A percentile compares a stretch with the other conserved stretches of the same genome.
These are phyloP conservation scores for Pseudomyrmex gracilis DNA, from an alignment of 1,140 invertebrate species.

Conservation along the genomic window DNA sequence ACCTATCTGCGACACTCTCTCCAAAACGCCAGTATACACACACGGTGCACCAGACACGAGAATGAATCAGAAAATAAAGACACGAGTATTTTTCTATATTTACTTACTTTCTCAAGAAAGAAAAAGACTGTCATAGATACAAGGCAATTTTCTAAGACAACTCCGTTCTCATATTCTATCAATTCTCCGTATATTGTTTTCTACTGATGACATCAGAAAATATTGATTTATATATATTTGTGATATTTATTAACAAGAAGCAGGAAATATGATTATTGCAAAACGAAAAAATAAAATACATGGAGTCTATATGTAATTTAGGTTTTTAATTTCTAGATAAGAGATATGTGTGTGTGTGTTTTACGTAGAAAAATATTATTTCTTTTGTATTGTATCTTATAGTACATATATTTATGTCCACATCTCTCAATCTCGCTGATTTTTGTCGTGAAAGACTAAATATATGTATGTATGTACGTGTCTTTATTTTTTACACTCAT, in stretches of 20 bases:
- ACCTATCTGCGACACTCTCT: constrained; percentile 11
- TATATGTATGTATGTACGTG: constrained; percentile 6
- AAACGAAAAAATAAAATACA: neutral
- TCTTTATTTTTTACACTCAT: constrained; percentile 30
- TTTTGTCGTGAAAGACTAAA: constrained; percentile 9
- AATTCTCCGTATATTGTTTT: neutral
- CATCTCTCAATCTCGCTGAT: too few relatives aligned
- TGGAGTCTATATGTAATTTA: neutral
- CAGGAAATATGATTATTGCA: neutral
- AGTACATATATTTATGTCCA: too few relatives aligned
- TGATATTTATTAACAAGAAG: neutral
- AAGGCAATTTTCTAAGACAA: constrained; percentile 24
- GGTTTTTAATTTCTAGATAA: neutral
- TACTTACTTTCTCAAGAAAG: neutral
- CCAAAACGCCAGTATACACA: constrained; percentile 2
- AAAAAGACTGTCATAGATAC: neutral
- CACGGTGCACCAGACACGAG: constrained; percentile 1
- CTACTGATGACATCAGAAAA: neutral
- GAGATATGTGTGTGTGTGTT: neutral
- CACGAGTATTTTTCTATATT: neutral
- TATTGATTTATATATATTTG: neutral
- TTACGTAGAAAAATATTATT: constrained; percentile 64
- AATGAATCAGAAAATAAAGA: constrained; percentile 42
- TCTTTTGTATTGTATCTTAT: constrained; percentile 4
- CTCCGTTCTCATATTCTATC: neutral